Conservation (phyloP, 2,113 vertebrate species). For the Hystrix cristata region DNA sequence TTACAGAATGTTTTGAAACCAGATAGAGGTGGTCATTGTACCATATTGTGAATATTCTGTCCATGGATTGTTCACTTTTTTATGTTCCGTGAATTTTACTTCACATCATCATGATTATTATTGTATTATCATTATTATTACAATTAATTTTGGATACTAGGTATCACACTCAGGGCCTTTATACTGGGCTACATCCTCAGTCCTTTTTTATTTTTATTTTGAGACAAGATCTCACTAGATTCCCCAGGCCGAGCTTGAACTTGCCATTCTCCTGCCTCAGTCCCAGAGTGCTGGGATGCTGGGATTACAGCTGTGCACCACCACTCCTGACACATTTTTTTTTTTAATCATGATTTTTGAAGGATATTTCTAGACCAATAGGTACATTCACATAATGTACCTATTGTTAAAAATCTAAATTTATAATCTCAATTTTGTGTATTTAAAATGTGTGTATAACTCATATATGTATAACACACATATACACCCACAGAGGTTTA, state of each 20-base stretch:
- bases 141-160: background rate
- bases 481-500: background rate
- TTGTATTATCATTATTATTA: background rate
- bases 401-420: slow-evolving; percentile 32
- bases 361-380: background rate
- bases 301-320: background rate
- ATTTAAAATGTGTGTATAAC: background rate
- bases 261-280: background rate
- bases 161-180: background rate
- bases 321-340: background rate
- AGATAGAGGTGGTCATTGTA: background rate
- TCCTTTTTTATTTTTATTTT: background rate
- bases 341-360: slow-evolving; percentile 14
- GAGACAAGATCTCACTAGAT: background rate
- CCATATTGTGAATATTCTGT: background rate
- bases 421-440: background rate
- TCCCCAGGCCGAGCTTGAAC: background rate
- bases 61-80: background rate
- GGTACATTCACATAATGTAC: background rate
- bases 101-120: background rate
- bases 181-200: background rate
- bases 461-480: background rate
- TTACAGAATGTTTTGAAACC: background rate
- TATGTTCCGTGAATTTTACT: background rate
- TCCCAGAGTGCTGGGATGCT: background rate